Percentiles rank a stretch among this genome's conserved stretches.
Evolutionary conservation across 2,888 invertebrate species (phyloP).

Genomic region (Drosophila suboccidentalis): DNA sequence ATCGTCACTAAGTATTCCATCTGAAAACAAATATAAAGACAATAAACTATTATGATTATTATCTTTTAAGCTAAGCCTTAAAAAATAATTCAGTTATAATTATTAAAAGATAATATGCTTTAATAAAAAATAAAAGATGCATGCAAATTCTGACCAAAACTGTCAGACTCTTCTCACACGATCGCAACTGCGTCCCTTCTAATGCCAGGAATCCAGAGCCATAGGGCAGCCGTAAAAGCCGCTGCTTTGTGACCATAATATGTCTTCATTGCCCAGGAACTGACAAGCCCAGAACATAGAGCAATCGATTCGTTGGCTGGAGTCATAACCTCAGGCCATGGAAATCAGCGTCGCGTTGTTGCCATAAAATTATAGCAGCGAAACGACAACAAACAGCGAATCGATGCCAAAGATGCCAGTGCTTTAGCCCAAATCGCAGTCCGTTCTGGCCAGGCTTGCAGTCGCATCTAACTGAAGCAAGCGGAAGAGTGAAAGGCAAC

Average conservation of each 20-base stretch:
- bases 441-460: constrained; percentile 4
- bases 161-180: not conserved
- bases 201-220: constrained; percentile 23
- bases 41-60: no score
- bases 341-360: constrained; percentile 61
- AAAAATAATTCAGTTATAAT: no score
- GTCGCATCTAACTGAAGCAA: constrained; percentile 40
- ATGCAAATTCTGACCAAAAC: no score
- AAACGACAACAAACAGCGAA: constrained; percentile 51
- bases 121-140: no score
- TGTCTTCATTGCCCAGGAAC: constrained; percentile 54
- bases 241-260: constrained; percentile 34
- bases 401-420: constrained; percentile 44
- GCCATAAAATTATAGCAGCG: constrained; percentile 56
- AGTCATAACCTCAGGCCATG: constrained; percentile 55
- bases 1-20: no score
- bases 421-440: constrained; percentile 5
- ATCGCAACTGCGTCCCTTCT: constrained; percentile 16
- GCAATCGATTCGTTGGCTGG: constrained; percentile 28
- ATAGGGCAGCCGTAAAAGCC: constrained; percentile 23
- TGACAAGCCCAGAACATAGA: constrained; percentile 39
- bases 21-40: no score
- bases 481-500: constrained; percentile 59
- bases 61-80: no score
- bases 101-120: no score